Evolutionary conservation across 2,888 invertebrate genomes (phyloP).

Genomic region (Drosophila mimica): DNA sequence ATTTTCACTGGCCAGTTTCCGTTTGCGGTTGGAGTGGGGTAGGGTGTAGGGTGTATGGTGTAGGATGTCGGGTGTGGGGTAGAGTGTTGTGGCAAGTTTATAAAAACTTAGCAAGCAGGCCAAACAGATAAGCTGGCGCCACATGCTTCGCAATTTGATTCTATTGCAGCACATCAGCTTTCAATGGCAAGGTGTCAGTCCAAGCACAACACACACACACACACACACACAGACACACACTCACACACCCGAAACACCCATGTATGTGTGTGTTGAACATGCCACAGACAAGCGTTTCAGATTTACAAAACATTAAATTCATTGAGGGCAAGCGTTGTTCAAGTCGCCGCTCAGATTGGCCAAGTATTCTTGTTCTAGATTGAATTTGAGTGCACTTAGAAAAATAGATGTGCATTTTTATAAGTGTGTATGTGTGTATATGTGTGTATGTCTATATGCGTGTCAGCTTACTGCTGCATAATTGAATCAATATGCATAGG

Average conservation of each 20-base stretch:
- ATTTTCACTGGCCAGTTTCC: constrained; percentile 42
- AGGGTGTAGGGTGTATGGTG: not conserved
- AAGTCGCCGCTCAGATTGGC: constrained; percentile 55
- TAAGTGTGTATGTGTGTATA: not conserved
- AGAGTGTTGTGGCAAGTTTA: constrained; percentile 4
- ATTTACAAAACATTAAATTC: constrained; percentile 80
- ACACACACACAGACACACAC: constrained; percentile 7
- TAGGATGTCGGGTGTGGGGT: not conserved
- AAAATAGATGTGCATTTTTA: not conserved
- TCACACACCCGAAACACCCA: constrained; percentile 6
- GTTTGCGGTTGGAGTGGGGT: constrained; percentile 32
- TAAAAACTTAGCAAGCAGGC: constrained; percentile 64
- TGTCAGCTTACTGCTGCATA: not conserved
- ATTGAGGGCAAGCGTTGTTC: constrained; percentile 39
- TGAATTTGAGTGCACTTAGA: not conserved
- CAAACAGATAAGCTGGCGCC: constrained; percentile 68
- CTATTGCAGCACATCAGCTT: constrained; percentile 49
- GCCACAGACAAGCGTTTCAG: constrained; percentile 68
- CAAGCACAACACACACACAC: constrained; percentile 12
- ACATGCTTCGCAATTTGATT: constrained; percentile 73
- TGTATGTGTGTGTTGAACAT: constrained; percentile 9
- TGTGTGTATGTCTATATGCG: not conserved
- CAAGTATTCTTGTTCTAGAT: constrained; percentile 3
- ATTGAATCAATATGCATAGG: not conserved
- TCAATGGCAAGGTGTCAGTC: constrained; percentile 48